These are phyloP conservation scores for Berghia stephanieae DNA, from an alignment of 1,140 invertebrate genomes.

Conservation along the genomic window DNA sequence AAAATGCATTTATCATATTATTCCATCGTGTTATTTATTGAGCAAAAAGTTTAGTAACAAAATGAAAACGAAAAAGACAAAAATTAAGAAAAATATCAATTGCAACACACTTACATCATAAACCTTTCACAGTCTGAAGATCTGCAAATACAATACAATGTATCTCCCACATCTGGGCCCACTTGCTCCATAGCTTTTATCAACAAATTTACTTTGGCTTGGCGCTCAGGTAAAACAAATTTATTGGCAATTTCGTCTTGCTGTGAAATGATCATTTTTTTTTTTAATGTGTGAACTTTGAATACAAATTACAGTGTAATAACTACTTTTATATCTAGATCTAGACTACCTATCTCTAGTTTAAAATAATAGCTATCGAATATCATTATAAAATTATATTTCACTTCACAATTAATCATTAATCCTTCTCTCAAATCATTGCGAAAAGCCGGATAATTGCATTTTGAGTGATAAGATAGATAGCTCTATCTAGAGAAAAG, in stretches of 20 bases:
- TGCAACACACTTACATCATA: constrained; percentile 85
- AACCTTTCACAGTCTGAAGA: constrained; percentile 91
- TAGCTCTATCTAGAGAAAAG: no score
- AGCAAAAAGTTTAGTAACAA: no score
- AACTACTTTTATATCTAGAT: no score
- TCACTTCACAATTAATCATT: background rate
- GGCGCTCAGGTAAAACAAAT: constrained; percentile 87
- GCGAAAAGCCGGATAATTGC: background rate
- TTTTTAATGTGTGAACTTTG: no score
- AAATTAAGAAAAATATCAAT: background rate
- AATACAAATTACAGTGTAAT: constrained; percentile 2
- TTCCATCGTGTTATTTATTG: no score
- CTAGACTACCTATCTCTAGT: no score
- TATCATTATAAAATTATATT: background rate
- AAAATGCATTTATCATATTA: no score
- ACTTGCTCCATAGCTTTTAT: constrained; percentile 73
- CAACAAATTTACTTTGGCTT: constrained; percentile 89
- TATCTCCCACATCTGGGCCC: constrained; percentile 32
- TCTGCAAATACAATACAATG: constrained; percentile 93
- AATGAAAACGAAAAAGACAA: background rate
- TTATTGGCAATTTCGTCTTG: constrained; percentile 90
- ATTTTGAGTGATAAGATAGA: no score
- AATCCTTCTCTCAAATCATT: background rate
- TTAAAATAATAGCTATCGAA: background rate
- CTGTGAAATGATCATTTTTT: no score